Percentiles rank a stretch among this genome's conserved stretches.
phyloP scores from a whole-genome alignment of 2,888 invertebrate species.

The Eudasyphora cyanicolor region DNA sequence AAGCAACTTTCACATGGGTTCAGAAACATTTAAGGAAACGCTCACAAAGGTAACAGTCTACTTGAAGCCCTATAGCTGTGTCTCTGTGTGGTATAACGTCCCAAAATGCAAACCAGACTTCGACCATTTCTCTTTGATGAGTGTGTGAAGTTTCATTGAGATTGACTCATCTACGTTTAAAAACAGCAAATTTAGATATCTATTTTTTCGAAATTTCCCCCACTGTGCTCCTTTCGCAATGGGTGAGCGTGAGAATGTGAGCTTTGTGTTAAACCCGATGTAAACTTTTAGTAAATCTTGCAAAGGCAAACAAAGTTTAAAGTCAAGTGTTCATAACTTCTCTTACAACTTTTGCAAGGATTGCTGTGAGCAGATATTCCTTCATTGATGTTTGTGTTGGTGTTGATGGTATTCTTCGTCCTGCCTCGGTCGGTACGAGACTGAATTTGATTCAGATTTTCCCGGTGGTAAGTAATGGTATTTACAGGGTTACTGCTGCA shows the following conservation, averaged over 20 bases:
- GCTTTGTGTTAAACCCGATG: neutral
- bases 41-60: too few relatives aligned
- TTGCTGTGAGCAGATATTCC: neutral
- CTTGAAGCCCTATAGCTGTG: too few relatives aligned
- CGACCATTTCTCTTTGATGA: too few relatives aligned
- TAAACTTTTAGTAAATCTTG: conserved; percentile 36
- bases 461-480: neutral
- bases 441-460: neutral
- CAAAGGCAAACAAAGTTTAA: conserved; percentile 24
- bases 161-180: too few relatives aligned
- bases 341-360: conserved; percentile 22
- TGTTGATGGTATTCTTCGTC: neutral
- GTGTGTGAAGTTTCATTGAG: too few relatives aligned
- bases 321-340: conserved; percentile 53
- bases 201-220: too few relatives aligned
- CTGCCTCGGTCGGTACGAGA: neutral
- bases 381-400: neutral
- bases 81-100: too few relatives aligned
- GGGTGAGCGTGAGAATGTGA: neutral
- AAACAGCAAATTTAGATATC: too few relatives aligned
- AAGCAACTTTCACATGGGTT: too few relatives aligned
- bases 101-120: too few relatives aligned
- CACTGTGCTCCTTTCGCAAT: too few relatives aligned
- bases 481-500: neutral
- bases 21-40: too few relatives aligned